These are phyloP conservation scores for Rhabdomys dilectus DNA, from an alignment of 2,113 vertebrate genomes.

Conservation along the genomic window DNA sequence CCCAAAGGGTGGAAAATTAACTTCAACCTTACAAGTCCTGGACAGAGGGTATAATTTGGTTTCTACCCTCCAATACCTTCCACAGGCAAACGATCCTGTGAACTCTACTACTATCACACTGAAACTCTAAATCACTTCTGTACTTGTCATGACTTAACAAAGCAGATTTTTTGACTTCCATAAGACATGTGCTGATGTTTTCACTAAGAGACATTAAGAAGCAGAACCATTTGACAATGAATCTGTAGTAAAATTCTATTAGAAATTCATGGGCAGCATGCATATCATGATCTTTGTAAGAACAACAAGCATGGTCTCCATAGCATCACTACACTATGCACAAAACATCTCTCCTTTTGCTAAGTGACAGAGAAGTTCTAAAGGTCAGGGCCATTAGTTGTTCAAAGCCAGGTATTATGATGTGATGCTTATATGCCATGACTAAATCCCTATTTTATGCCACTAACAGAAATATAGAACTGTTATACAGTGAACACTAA, in stretches of 20 bases:
- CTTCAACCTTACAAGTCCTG: background rate
- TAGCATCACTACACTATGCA: background rate
- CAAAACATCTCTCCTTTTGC: background rate
- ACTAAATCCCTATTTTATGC: slow-evolving; percentile 11
- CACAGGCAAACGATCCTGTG: slow-evolving; percentile 41
- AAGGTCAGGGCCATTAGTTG: background rate
- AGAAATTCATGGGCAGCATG: background rate
- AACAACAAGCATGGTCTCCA: background rate
- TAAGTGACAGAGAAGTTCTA: background rate
- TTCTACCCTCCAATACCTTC: background rate
- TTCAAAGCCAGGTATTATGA: slow-evolving; percentile 27
- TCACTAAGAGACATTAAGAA: background rate
- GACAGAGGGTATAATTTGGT: slow-evolving; percentile 1
- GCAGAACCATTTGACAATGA: background rate
- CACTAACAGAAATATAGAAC: slow-evolving; percentile 31
- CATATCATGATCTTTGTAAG: background rate
- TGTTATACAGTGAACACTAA: background rate
- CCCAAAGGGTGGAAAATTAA: slow-evolving; percentile 13
- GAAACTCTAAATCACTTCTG: background rate
- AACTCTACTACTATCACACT: background rate
- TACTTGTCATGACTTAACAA: background rate
- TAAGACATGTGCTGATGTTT: background rate
- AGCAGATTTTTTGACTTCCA: background rate
- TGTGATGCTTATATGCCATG: slow-evolving; percentile 18
- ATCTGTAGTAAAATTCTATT: background rate